Evolutionary conservation across 2,113 vertebrate genomes (phyloP), one percentile per base, ranked within the genome.

Genomic region (Brachyistius frenatus): DNA sequence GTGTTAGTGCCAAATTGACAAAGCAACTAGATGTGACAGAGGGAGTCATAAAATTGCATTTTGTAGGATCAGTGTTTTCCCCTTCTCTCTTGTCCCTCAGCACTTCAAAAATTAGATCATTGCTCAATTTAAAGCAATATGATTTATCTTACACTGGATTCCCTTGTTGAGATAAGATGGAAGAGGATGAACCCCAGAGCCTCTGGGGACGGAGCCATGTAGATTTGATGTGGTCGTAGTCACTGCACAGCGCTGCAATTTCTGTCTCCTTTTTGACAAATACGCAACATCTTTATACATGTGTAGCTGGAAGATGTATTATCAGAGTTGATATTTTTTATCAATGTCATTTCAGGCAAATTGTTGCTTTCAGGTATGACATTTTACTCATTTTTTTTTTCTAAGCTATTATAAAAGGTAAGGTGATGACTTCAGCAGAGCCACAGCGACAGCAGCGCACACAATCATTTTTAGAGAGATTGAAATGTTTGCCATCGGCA

Each of bases 11-110:
- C 83, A 93, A 93, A 93, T 92, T 93, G 91, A 93, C 89, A 92
- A 92, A 93, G 86, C 88, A 90, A 93, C 84, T 91, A 73, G 90
- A 94, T 90, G 91, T 93, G 93, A 93, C 92, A 93, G 88, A 76
- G 81, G 76, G 49, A 85, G 85, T 92, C 86, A 92, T 91, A 91
- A 89, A 92, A 93, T 92, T 81, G 65, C 91, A 92, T 94, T 94
- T 93, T 88, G 89, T 91, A 77, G 79, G 81, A 91, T 90, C 82
- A 57, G 82, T 91, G 79, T 87, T 87, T 83, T 65, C 55, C 77
- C 85, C 66, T 81, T 68, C 78, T 72, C 77, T 68, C 76, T 79
- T 81, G 89, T 90, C 89, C 64, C 76, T 88, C 90, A 85, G 90
- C 85, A 72, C 83, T 77, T 78, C 69, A 85, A 83, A 86, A 90